These are phyloP conservation scores for Cataglyphis rosenhaueri DNA, from an alignment of 2,888 invertebrate genomes.

Conservation along the genomic window DNA sequence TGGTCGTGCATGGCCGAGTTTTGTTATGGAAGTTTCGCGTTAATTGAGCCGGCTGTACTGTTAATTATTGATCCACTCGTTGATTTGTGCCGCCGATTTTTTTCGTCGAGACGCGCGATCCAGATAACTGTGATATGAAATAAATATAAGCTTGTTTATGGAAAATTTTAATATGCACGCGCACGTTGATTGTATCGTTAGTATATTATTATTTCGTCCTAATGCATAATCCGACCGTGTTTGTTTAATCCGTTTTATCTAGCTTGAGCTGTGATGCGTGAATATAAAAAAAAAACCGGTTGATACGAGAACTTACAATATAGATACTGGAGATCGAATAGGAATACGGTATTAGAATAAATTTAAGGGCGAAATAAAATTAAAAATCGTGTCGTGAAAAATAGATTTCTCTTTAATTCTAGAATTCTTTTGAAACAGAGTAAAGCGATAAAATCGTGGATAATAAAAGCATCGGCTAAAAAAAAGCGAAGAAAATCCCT, in stretches of 20 bases:
- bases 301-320: background rate
- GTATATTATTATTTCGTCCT: background rate
- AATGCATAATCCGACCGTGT: background rate
- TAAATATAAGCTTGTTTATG: conserved; percentile 10
- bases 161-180: background rate
- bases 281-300: background rate
- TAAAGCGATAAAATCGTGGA: background rate
- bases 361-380: background rate
- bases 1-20: conserved; percentile 56
- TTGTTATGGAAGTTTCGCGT: conserved; percentile 70
- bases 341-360: background rate
- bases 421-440: background rate
- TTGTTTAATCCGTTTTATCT: background rate
- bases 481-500: background rate
- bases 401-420: background rate
- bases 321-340: background rate
- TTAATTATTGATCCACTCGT: conserved; percentile 63
- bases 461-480: conserved; percentile 14
- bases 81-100: conserved; percentile 16
- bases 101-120: conserved; percentile 6
- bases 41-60: conserved; percentile 66
- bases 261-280: background rate
- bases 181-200: background rate
- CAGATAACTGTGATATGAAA: background rate
- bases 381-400: background rate